Evolutionary conservation across 2,797 vertebrate species (phyloP).

Genomic region (Sternarchorhynchus goeldii): DNA sequence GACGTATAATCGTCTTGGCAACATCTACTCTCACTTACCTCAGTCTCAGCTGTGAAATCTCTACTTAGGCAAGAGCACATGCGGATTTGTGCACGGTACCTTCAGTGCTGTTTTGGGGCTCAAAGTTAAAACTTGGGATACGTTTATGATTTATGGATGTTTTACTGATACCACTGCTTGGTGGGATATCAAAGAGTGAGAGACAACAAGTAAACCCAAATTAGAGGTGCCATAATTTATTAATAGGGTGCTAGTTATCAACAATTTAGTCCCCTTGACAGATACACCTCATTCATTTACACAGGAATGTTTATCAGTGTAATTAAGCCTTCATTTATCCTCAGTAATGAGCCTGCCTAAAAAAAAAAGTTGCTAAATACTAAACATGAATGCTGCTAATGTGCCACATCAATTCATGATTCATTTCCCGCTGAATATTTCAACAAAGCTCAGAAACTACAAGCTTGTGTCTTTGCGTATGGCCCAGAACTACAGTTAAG

Average conservation of each 20-base stretch:
- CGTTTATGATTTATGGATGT: too few species aligned
- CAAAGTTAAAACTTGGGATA: too few species aligned
- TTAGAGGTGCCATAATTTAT: constrained; percentile 71
- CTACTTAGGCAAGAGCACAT: too few species aligned
- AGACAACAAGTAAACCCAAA: constrained; percentile 66
- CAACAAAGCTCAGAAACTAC: constrained; percentile 13
- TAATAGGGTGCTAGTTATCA: constrained; percentile 73
- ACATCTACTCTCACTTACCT: too few species aligned
- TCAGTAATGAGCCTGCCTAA: constrained; percentile 74
- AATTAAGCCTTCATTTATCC: constrained; percentile 76
- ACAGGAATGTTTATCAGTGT: constrained; percentile 73
- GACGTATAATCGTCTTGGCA: too few species aligned
- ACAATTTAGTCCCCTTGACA: constrained; percentile 72
- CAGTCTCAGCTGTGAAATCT: too few species aligned
- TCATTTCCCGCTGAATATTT: constrained; percentile 52
- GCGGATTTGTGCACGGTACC: too few species aligned
- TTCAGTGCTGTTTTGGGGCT: too few species aligned
- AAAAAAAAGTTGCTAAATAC: constrained; percentile 68
- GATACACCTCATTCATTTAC: constrained; percentile 74
- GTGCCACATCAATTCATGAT: constrained; percentile 55
- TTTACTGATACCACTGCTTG: neutral
- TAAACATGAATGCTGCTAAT: constrained; percentile 63
- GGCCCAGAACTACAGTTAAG: constrained; percentile 5
- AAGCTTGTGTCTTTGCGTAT: constrained; percentile 12
- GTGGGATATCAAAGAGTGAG: neutral